These are phyloP conservation scores for Chunga burmeisteri DNA, from an alignment of 2,113 vertebrate genomes.

Conservation along the genomic window DNA sequence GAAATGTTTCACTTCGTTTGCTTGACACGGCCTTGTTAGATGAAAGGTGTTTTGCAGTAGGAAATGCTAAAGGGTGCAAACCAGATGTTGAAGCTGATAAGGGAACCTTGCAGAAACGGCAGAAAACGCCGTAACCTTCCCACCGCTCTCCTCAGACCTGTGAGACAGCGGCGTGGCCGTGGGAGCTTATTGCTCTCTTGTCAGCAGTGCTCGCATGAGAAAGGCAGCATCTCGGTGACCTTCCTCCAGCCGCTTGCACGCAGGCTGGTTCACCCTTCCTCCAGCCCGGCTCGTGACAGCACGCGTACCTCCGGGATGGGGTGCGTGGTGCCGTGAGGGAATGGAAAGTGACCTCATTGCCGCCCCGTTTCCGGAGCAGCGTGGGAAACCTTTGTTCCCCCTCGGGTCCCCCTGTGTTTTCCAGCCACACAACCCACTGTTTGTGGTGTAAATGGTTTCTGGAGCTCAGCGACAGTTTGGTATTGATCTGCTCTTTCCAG, in stretches of 20 bases:
- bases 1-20: background rate
- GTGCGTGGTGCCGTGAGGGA: accelerated
- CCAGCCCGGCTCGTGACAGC: accelerated
- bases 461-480: accelerated
- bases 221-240: accelerated
- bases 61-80: background rate
- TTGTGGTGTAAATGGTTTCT: background rate
- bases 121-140: background rate
- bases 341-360: background rate
- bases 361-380: background rate
- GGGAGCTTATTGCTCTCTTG: background rate
- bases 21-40: background rate
- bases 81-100: background rate
- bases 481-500: background rate
- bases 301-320: accelerated
- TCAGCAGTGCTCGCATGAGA: accelerated
- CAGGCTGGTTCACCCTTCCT: background rate
- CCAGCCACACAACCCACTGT: accelerated
- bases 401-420: accelerated
- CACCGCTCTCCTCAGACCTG: background rate
- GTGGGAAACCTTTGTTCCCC: background rate
- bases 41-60: background rate
- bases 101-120: background rate
- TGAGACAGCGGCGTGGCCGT: accelerated
- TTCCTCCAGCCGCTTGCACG: background rate